Percentiles rank a stretch among this genome's conserved stretches.
Conservation (phyloP, 2,797 vertebrate genomes). For the Intellagama lesueurii region DNA sequence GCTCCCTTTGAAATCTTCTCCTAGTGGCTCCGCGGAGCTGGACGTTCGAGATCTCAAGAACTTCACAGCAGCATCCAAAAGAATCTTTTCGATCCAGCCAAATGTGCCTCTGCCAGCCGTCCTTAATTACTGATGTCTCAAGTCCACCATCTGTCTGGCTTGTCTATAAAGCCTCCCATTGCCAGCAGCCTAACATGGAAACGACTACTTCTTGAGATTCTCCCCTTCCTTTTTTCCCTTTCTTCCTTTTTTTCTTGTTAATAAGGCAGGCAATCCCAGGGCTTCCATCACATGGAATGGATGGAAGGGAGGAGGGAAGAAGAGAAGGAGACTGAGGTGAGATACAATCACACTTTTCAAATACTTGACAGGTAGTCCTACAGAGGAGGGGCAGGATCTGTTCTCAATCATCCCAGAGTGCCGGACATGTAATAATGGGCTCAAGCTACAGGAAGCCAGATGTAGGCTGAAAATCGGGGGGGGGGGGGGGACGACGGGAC, state of each 20-base stretch:
- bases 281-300: background rate
- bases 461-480: too few relatives aligned
- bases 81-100: background rate
- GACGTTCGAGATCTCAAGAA: background rate
- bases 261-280: background rate
- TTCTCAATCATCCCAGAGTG: too few relatives aligned
- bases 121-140: background rate
- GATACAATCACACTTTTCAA: too few relatives aligned
- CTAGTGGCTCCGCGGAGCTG: background rate
- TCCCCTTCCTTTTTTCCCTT: accelerated
- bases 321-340: background rate
- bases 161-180: background rate
- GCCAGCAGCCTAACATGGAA: background rate
- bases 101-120: background rate
- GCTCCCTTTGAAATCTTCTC: background rate
- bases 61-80: background rate
- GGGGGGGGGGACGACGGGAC: too few relatives aligned
- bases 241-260: background rate
- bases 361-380: too few relatives aligned
- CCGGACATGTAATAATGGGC: too few relatives aligned
- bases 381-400: too few relatives aligned
- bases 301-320: background rate
- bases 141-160: slow-evolving; percentile 25
- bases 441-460: too few relatives aligned
- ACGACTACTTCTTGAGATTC: background rate